Conservation (phyloP, 2,113 vertebrate species). For the Gallinago jamesoni region DNA sequence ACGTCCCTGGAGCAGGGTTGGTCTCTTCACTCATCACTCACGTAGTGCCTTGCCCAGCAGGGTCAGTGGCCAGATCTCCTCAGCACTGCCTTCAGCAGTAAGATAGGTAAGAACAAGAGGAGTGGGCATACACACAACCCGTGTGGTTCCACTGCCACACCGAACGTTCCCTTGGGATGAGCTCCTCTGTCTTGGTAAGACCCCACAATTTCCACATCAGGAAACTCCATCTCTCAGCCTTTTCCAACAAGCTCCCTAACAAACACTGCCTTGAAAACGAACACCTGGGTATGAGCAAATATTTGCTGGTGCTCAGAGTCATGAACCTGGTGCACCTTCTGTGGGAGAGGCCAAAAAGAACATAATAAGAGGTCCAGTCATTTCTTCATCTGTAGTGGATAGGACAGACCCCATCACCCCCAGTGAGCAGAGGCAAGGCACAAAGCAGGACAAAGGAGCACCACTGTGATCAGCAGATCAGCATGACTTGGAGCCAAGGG, state of each 20-base stretch:
- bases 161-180: accelerated
- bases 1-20: not conserved
- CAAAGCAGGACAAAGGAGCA: not conserved
- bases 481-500: not conserved
- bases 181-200: not conserved
- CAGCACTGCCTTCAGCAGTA: accelerated
- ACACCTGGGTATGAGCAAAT: not conserved
- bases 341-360: not conserved
- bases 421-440: not conserved
- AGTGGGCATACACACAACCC: not conserved
- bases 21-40: not conserved
- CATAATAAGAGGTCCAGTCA: not conserved
- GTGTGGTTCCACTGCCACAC: not conserved
- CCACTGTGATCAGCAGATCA: not conserved
- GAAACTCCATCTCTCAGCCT: not conserved
- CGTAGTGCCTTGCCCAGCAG: not conserved
- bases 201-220: not conserved
- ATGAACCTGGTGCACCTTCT: not conserved
- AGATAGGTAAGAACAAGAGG: not conserved
- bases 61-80: not conserved
- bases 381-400: not conserved
- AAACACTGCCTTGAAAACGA: not conserved
- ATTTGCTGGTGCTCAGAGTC: not conserved
- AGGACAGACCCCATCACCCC: not conserved
- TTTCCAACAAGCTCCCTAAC: not conserved